These are phyloP conservation scores for Porites cylindrica DNA, from an alignment of 92 coral and sea anemone genomes.

Conservation along the genomic window DNA sequence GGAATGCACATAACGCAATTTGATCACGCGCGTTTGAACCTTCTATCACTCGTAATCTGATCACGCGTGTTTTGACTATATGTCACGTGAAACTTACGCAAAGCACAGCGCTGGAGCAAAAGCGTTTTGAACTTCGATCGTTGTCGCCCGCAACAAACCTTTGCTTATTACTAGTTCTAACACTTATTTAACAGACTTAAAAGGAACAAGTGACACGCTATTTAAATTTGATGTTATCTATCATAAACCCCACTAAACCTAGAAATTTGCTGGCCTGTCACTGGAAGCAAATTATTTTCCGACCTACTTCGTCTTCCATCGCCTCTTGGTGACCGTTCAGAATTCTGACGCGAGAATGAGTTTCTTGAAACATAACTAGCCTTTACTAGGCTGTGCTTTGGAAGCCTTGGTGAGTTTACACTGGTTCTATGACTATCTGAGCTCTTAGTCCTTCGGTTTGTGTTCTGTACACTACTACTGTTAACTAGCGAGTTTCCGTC, in stretches of 20 bases:
- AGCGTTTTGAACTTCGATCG: no score
- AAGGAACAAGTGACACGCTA: no score
- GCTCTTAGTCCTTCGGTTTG: background rate
- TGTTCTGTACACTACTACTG: background rate
- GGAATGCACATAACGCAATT: no score
- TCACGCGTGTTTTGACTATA: no score
- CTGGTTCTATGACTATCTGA: background rate
- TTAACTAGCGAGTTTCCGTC: background rate
- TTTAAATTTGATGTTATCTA: background rate
- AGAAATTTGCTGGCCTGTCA: slow-evolving; percentile 41
- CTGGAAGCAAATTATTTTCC: slow-evolving; percentile 9
- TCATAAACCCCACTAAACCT: slow-evolving; percentile 14
- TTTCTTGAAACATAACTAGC: slow-evolving; percentile 23
- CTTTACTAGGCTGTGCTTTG: slow-evolving; percentile 18
- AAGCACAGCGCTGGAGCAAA: no score
- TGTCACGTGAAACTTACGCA: no score
- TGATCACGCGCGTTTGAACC: no score
- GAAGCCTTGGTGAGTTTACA: background rate
- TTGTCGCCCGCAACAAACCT: no score
- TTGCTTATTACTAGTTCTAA: no score
- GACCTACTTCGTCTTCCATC: background rate
- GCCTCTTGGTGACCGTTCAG: slow-evolving; percentile 1
- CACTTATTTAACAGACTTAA: no score
- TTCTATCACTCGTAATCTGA: no score
- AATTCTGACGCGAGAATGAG: slow-evolving; percentile 18